Percentiles rank a stretch among this genome's conserved stretches.
Evolutionary conservation across 2,113 vertebrate species (phyloP).

Genomic region (Ceratotherium simum): DNA sequence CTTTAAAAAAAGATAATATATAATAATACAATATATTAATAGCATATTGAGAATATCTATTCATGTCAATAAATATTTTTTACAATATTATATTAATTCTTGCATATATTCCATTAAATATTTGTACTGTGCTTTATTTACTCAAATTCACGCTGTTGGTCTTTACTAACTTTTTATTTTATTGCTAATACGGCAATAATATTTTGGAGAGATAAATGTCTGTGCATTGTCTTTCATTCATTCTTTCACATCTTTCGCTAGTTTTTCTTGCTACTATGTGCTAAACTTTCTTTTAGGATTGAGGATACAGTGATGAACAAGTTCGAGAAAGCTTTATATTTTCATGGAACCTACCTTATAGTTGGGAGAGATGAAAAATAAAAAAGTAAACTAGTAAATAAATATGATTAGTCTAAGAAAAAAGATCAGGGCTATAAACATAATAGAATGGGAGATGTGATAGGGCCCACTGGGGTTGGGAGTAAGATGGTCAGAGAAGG

Average conservation of each 20-base stretch:
- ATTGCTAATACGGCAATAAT: not conserved
- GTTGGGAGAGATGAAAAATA: not conserved
- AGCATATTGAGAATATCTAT: not conserved
- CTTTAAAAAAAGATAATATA: not conserved
- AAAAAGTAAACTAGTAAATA: not conserved
- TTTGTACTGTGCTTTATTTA: not conserved
- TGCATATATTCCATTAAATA: not conserved
- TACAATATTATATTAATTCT: not conserved
- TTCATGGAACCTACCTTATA: not conserved
- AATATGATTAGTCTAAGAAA: not conserved
- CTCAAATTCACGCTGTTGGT: not conserved
- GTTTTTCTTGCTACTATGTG: not conserved
- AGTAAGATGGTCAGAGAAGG: not conserved
- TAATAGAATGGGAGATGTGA: not conserved
- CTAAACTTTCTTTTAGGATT: not conserved
- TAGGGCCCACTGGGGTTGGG: not conserved
- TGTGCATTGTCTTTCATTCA: not conserved
- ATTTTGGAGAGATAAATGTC: not conserved
- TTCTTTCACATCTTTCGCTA: not conserved
- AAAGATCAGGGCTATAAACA: not conserved
- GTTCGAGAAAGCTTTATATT: not conserved
- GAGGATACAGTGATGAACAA: not conserved
- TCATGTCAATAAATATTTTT: slow-evolving; percentile 31
- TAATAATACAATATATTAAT: not conserved
- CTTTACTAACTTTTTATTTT: not conserved